Conservation (phyloP, 2,113 vertebrate species). For the Pyrgilauda ruficollis region DNA sequence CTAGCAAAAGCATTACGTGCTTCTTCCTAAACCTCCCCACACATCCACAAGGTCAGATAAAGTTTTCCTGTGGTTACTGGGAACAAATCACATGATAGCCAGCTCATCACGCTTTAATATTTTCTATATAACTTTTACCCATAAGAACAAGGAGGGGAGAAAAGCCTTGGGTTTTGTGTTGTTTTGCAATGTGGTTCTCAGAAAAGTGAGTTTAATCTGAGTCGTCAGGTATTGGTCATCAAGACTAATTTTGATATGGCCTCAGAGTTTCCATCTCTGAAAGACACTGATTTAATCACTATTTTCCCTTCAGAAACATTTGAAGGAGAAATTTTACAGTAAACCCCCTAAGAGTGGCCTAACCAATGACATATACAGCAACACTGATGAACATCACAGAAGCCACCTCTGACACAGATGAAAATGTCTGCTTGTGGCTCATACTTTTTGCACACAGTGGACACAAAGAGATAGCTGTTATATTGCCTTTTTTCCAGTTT, state of each 20-base stretch:
- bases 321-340: neutral
- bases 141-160: neutral
- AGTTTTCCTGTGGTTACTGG: neutral
- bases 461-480: neutral
- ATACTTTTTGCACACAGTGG: neutral
- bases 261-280: conserved; percentile 4
- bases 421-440: neutral
- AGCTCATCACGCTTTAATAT: neutral
- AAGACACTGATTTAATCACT: conserved; percentile 25
- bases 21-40: neutral
- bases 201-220: neutral
- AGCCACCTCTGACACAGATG: neutral
- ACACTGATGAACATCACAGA: neutral
- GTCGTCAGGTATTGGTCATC: neutral
- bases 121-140: neutral
- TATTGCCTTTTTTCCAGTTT: neutral
- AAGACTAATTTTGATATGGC: conserved; percentile 4
- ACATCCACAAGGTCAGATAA: neutral
- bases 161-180: neutral
- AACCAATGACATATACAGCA: neutral
- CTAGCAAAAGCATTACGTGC: neutral
- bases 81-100: neutral
- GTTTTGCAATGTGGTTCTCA: neutral
- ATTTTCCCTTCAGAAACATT: neutral
- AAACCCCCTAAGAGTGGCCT: neutral